phyloP scores from a whole-genome alignment of 2,888 invertebrate genomes.

The Branchipolynoe longqiensis region DNA sequence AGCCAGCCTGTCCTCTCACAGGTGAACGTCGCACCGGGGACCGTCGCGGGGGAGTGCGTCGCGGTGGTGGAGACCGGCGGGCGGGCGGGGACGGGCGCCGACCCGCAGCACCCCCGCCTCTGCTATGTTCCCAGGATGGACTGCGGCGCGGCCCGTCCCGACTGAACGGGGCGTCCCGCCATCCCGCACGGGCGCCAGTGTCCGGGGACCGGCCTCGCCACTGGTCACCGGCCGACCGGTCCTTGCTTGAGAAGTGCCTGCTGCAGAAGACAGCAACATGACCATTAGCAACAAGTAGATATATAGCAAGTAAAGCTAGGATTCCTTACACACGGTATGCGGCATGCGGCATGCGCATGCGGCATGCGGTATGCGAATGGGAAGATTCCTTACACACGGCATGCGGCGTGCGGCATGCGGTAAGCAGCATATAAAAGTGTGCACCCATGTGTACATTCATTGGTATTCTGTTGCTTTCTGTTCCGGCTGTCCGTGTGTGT shows the following conservation, averaged over 20 bases:
- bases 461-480: too few species aligned
- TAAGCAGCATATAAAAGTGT: too few species aligned
- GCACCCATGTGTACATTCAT: too few species aligned
- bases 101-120: neutral
- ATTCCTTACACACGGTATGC: too few species aligned
- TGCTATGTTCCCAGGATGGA: neutral
- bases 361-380: too few species aligned
- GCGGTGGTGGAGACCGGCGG: neutral
- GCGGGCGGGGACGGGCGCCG: neutral
- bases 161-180: slow-evolving; percentile 16
- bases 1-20: neutral
- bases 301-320: too few species aligned
- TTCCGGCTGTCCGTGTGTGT: too few species aligned
- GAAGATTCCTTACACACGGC: too few species aligned
- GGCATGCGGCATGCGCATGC: too few species aligned
- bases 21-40: neutral
- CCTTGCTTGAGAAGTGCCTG: neutral
- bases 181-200: neutral
- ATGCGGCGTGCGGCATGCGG: too few species aligned
- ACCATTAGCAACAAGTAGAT: too few species aligned
- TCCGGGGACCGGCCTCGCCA: slow-evolving; percentile 39
- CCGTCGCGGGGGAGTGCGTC: slow-evolving; percentile 23
- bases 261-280: neutral
- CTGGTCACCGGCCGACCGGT: neutral
- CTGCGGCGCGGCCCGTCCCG: neutral